These are phyloP conservation scores for Muricea muricata DNA, from an alignment of 92 coral and sea anemone species.

Conservation along the genomic window DNA sequence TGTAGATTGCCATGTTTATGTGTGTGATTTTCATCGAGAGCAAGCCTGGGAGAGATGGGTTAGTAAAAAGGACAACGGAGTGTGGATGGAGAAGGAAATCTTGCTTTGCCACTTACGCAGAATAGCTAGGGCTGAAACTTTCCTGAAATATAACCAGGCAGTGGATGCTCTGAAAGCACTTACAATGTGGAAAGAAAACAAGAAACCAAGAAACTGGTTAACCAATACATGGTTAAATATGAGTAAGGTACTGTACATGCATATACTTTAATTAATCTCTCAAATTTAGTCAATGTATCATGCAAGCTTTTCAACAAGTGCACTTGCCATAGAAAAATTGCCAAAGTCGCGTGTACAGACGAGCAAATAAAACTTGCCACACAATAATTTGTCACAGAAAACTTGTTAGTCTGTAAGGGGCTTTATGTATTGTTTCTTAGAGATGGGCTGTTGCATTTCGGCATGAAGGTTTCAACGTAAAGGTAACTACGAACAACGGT, in stretches of 20 bases:
- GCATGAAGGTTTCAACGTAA: conserved; percentile 43
- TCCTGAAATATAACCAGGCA: conserved; percentile 32
- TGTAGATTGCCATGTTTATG: conserved; percentile 46
- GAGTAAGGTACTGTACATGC: conserved; percentile 49
- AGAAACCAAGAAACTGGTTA: conserved; percentile 49
- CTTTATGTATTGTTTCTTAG: conserved; percentile 27
- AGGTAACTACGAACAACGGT: conserved; percentile 64
- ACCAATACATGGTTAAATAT: conserved; percentile 55
- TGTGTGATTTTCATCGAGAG: conserved; percentile 72
- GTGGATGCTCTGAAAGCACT: conserved; percentile 39
- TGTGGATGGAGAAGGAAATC: conserved; percentile 20
- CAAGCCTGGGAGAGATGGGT: conserved; percentile 79
- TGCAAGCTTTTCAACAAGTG: no score
- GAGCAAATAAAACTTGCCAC: no score
- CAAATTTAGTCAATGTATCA: no score
- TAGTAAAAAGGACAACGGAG: conserved; percentile 45
- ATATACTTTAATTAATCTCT: no score
- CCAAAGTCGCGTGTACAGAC: no score
- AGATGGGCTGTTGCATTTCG: conserved; percentile 63
- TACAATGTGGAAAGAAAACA: conserved; percentile 45
- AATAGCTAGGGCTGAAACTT: conserved; percentile 44
- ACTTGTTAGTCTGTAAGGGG: neutral
- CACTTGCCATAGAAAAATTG: no score
- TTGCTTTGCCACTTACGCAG: conserved; percentile 33
- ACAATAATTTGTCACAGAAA: no score